phyloP scores from a whole-genome alignment of 2,888 invertebrate species.

The Tetramorium bicarinatum region DNA sequence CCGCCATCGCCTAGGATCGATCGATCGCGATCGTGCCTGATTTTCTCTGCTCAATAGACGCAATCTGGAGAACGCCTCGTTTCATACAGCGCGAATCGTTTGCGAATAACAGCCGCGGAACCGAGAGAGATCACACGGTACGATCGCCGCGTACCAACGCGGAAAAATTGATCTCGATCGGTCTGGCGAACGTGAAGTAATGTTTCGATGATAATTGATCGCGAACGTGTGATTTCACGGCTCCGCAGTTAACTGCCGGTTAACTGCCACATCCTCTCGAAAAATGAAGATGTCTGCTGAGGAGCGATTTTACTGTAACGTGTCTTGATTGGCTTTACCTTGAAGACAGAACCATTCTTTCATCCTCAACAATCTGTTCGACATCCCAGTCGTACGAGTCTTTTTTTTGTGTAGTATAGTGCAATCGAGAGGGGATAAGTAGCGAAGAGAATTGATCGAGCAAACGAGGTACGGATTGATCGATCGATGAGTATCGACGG shows the following conservation, averaged over 20 bases:
- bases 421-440: background rate
- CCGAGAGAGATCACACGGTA: background rate
- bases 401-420: background rate
- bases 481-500: background rate
- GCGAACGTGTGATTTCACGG: background rate
- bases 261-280: background rate
- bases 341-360: background rate
- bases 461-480: background rate
- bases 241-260: background rate
- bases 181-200: background rate
- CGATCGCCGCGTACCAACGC: background rate
- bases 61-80: conserved; percentile 15
- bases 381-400: background rate
- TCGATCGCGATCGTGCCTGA: conserved; percentile 14
- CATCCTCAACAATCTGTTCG: background rate
- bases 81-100: background rate
- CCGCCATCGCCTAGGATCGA: background rate
- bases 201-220: background rate
- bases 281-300: background rate
- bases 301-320: background rate
- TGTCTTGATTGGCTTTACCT: background rate
- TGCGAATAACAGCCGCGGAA: background rate
- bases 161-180: background rate
- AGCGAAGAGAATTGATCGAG: background rate
- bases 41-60: background rate